phyloP scores from a whole-genome alignment of 2,888 invertebrate genomes.

The Philereme transversata region DNA sequence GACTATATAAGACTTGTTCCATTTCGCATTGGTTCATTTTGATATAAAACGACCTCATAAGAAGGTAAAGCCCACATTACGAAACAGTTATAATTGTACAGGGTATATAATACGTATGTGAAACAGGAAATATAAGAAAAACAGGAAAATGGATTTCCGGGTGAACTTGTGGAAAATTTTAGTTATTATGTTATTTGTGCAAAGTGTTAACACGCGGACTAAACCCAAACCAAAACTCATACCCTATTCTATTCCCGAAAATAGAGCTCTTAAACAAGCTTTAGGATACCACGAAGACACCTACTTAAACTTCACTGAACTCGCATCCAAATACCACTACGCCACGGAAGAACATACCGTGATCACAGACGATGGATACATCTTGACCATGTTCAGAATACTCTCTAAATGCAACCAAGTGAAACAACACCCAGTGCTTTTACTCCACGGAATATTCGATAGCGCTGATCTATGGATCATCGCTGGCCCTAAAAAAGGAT shows the following conservation, averaged over 20 bases:
- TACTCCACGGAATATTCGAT: conserved; percentile 64
- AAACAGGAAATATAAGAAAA: conserved; percentile 47
- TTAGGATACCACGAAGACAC: conserved; percentile 66
- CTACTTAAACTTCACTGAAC: conserved; percentile 65
- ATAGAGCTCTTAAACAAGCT: conserved; percentile 55
- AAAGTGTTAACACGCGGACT: conserved; percentile 29
- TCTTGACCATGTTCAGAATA: conserved; percentile 60
- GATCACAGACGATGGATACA: conserved; percentile 65
- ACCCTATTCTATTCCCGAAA: conserved; percentile 58
- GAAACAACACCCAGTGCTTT: conserved; percentile 53
- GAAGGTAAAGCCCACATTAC: conserved; percentile 72
- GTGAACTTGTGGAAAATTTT: conserved; percentile 36
- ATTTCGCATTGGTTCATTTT: conserved; percentile 33
- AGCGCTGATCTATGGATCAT: conserved; percentile 63
- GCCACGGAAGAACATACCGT: conserved; percentile 55
- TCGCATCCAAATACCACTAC: conserved; percentile 60
- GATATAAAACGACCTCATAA: conserved; percentile 58
- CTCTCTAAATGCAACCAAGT: conserved; percentile 51
- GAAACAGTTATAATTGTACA: conserved; percentile 64
- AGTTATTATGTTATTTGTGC: conserved; percentile 41
- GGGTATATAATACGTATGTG: conserved; percentile 55
- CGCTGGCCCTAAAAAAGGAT: conserved; percentile 52
- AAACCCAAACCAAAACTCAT: conserved; percentile 43
- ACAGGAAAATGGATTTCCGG: conserved; percentile 44
- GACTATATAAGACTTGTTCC: conserved; percentile 25